Evolutionary conservation across 2,888 invertebrate species (phyloP).

Genomic region (Phyto melanocephala): DNA sequence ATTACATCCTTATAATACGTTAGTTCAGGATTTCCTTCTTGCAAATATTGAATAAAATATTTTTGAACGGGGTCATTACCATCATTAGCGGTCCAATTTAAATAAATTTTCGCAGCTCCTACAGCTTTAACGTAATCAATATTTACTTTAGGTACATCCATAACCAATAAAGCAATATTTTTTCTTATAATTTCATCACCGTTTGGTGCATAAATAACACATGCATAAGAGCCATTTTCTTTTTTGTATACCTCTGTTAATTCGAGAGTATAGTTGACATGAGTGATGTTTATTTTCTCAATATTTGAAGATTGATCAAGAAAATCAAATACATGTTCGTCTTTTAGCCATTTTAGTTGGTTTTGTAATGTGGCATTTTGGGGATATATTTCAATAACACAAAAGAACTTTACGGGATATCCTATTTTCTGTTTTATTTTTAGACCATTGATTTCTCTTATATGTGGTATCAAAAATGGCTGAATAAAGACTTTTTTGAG

Average conservation of each 20-base stretch:
- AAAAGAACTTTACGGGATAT: conserved; percentile 80
- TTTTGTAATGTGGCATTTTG: conserved; percentile 76
- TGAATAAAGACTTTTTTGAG: conserved; percentile 69
- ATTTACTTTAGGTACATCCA: conserved; percentile 85
- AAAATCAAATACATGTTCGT: conserved; percentile 75
- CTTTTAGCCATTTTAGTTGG: conserved; percentile 81
- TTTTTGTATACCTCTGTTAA: conserved; percentile 82
- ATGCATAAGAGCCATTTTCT: conserved; percentile 87
- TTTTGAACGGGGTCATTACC: conserved; percentile 85
- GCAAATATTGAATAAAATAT: conserved; percentile 82
- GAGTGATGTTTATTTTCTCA: conserved; percentile 81
- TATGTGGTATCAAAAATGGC: conserved; percentile 77
- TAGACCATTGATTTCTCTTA: conserved; percentile 76
- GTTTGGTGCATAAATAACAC: conserved; percentile 78
- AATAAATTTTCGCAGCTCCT: conserved; percentile 85
- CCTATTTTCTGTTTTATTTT: conserved; percentile 80
- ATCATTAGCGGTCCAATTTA: conserved; percentile 90
- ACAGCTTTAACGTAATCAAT: conserved; percentile 88
- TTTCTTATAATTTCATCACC: conserved; percentile 76
- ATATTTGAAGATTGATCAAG: conserved; percentile 76
- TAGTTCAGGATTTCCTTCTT: conserved; percentile 81
- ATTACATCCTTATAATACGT: conserved; percentile 82
- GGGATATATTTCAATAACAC: conserved; percentile 82
- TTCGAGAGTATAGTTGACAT: conserved; percentile 81
- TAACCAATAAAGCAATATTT: conserved; percentile 81